Base-by-base conservation (phyloP, 2,797 vertebrate genomes). In the Molossus alvarezi region DNA sequence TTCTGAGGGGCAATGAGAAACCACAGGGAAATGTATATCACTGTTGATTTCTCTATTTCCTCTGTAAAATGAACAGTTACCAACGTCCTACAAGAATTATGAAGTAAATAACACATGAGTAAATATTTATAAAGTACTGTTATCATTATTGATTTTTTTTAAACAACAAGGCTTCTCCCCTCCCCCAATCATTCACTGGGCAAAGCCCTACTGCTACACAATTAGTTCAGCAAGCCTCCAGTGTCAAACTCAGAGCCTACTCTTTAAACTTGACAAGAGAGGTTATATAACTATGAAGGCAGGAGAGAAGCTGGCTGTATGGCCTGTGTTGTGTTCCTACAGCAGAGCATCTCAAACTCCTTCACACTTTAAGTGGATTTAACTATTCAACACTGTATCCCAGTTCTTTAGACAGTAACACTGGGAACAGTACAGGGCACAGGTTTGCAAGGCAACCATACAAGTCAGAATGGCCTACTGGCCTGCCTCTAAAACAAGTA, bases 31-130 rank as follows among this genome's bases (percentile, higher is more conserved):
- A 97, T 92, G 90, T 92, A 3, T 93, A 90, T 72, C 94, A 67
- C 96, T 97, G 83, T 93, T 95, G 89, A 95, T 88, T 97, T 96
- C 79, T 97, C 93, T 90, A 94, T 89, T 97, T 97, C 97, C 95
- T 97, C 85, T 96, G 71, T 94, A 89, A 97, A 97, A 97, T 86
- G 72, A 97, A 73, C 77, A 92, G 91, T 96, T 96, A 95, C 82
- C 80, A 91, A 94, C 87, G 93, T 94, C 89, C 90, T 94, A 95
- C 25, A 95, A 96, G 88, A 97, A 93, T 84, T 76, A 91, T 62
- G 53, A 92, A 94, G 73, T 57, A 83, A 95, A 88, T 2, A 92
- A 53, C 29, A 29, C 11, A 72, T 58, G 45, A 94, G 65, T 88
- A 96, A 97, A 89, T 88, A 96, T 94, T 96, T 97, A 96, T 90